phyloP scores from a whole-genome alignment of 2,113 vertebrate species.

The Planiliza haematocheilus region DNA sequence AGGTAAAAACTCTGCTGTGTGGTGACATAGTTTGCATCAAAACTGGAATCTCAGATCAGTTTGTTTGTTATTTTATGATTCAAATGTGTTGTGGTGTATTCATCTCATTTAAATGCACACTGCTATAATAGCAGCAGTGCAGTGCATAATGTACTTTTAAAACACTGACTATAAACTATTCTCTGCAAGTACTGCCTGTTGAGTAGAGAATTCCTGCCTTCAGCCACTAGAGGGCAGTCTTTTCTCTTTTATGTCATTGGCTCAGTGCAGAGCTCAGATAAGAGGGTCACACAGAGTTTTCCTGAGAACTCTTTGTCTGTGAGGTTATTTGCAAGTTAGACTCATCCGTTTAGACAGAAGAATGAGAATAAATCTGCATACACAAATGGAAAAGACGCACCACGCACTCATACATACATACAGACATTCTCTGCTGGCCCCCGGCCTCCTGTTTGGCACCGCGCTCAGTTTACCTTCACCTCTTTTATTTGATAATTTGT shows the following conservation, averaged over 20 bases:
- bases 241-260: background rate
- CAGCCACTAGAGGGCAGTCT: constrained; percentile 57
- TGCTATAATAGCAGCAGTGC: background rate
- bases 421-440: background rate
- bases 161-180: background rate
- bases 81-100: too few species aligned
- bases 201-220: background rate
- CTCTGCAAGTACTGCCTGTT: too few species aligned
- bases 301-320: background rate
- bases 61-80: too few species aligned
- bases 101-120: background rate
- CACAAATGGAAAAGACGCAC: background rate
- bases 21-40: too few species aligned
- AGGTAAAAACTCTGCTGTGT: background rate
- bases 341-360: background rate
- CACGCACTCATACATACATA: background rate
- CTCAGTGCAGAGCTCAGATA: background rate
- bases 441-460: constrained; percentile 2
- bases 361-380: background rate
- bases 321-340: constrained; percentile 5
- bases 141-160: constrained; percentile 6
- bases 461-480: constrained; percentile 31
- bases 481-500: constrained; percentile 52
- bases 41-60: background rate
- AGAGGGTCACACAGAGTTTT: background rate